These are phyloP conservation scores for Pedionomus torquatus DNA, from an alignment of 2,113 vertebrate genomes.

Conservation along the genomic window DNA sequence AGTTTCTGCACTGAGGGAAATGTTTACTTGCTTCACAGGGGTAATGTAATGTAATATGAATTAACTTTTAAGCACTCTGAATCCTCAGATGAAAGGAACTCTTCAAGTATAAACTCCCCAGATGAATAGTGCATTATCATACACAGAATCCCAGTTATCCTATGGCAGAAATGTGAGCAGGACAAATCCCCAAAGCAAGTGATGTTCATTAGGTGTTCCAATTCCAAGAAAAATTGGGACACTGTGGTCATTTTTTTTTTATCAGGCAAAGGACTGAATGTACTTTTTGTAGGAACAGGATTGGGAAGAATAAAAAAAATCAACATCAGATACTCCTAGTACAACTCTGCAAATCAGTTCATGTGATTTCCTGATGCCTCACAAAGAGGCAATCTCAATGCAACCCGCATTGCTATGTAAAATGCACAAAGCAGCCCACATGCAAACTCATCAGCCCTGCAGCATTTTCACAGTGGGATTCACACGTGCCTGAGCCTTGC, in stretches of 20 bases:
- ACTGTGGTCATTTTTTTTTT: background rate
- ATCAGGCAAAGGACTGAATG: background rate
- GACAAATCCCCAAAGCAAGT: constrained; percentile 32
- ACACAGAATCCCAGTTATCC: background rate
- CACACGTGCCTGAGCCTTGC: fast-evolving
- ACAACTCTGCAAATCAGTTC: background rate
- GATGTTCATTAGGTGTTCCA: background rate
- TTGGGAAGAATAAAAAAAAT: background rate
- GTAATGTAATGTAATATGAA: background rate
- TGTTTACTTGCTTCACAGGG: background rate
- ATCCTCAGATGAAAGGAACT: constrained; percentile 24
- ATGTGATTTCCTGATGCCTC: background rate
- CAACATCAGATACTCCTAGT: background rate
- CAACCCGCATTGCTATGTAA: background rate
- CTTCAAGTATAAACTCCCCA: constrained; percentile 2
- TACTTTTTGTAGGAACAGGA: background rate
- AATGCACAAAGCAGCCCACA: background rate
- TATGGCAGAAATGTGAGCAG: background rate
- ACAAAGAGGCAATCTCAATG: background rate
- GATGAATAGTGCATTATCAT: background rate
- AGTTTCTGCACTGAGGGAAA: background rate
- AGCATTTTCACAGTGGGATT: background rate
- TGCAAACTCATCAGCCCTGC: background rate
- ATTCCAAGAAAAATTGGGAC: constrained; percentile 35
- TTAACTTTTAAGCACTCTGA: constrained; percentile 1